A percentile compares a stretch with the other conserved stretches of the same genome.
Evolutionary conservation across 1,140 invertebrate species (phyloP).

Genomic region (Aphelenchoides besseyi): DNA sequence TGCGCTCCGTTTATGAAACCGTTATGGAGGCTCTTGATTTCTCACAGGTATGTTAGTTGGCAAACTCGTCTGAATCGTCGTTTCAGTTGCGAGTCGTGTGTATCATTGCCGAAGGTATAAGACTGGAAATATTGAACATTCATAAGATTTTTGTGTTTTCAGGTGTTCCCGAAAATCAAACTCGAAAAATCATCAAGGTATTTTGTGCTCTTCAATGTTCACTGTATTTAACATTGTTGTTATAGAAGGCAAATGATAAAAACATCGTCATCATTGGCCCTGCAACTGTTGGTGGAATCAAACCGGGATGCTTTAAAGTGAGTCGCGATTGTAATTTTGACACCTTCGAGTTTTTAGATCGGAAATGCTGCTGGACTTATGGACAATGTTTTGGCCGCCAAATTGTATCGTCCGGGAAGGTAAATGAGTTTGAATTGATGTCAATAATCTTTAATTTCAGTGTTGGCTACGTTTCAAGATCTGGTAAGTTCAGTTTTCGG

Average conservation of each 20-base stretch:
- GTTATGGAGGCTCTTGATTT: constrained; percentile 87
- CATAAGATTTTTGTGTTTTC: constrained; percentile 63
- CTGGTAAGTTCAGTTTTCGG: no score
- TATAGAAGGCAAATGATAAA: constrained; percentile 73
- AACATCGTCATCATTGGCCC: constrained; percentile 86
- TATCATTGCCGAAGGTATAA: constrained; percentile 78
- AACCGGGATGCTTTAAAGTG: constrained; percentile 91
- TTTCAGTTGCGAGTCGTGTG: constrained; percentile 83
- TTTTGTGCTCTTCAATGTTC: constrained; percentile 22
- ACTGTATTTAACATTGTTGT: constrained; percentile 22
- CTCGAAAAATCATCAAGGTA: constrained; percentile 84
- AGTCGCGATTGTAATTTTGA: background rate
- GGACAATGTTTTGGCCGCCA: constrained; percentile 96
- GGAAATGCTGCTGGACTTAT: constrained; percentile 99
- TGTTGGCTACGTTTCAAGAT: constrained; percentile 94
- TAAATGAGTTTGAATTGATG: no score
- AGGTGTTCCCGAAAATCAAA: constrained; percentile 97
- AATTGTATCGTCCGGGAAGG: constrained; percentile 86
- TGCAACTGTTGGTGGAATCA: constrained; percentile 88
- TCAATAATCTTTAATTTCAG: constrained; percentile 64
- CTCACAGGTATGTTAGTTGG: constrained; percentile 72
- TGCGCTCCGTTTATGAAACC: constrained; percentile 94
- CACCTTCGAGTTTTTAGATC: constrained; percentile 67
- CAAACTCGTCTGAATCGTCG: background rate
- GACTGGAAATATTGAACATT: background rate